phyloP scores from a whole-genome alignment of 2,888 invertebrate genomes.

The Sesia bembeciformis region DNA sequence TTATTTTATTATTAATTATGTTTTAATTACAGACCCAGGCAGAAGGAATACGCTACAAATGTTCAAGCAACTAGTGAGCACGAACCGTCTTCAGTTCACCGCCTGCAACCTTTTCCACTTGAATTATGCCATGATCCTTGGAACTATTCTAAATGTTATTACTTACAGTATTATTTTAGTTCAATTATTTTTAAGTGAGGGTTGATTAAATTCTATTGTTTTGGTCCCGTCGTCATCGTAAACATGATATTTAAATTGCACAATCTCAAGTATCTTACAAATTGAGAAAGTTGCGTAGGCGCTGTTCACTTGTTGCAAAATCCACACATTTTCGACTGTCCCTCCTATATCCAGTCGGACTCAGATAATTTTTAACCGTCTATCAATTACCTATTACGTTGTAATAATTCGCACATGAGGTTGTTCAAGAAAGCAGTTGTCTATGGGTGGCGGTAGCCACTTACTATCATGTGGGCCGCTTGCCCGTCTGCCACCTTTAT shows the following conservation, averaged over 20 bases:
- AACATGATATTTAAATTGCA: no score
- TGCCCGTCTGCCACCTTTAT: no score
- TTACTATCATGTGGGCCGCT: no score
- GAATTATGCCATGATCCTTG: slow-evolving; percentile 35
- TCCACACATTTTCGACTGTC: not conserved
- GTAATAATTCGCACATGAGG: no score
- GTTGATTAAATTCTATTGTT: not conserved
- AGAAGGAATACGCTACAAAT: slow-evolving; percentile 28
- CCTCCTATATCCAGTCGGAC: not conserved
- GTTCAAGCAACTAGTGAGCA: slow-evolving; percentile 34
- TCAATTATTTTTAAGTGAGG: slow-evolving; percentile 24
- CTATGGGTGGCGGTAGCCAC: no score
- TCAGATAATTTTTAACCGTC: not conserved
- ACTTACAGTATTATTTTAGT: slow-evolving; percentile 49
- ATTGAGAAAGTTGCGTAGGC: no score
- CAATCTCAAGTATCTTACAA: no score
- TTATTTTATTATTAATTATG: not conserved
- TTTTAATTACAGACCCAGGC: slow-evolving; percentile 24
- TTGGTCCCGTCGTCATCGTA: no score
- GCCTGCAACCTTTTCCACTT: slow-evolving; percentile 36
- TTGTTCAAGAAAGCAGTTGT: no score
- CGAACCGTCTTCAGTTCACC: slow-evolving; percentile 33
- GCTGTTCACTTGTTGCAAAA: no score
- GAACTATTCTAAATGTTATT: slow-evolving; percentile 38
- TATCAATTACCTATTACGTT: no score